phyloP scores from a whole-genome alignment of 2,888 invertebrate species.

The Argyresthia albistria region DNA sequence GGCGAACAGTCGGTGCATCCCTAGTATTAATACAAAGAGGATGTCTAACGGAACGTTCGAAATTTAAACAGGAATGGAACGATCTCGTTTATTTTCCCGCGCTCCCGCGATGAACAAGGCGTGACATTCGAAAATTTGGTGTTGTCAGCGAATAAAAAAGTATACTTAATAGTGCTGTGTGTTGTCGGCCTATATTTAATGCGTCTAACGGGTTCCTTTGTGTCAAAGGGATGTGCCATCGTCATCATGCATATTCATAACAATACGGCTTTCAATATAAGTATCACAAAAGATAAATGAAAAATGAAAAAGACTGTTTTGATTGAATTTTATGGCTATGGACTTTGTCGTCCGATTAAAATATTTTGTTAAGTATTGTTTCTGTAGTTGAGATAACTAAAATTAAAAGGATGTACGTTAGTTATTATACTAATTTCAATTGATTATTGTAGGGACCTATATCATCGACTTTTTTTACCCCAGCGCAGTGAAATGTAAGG shows the following conservation, averaged over 20 bases:
- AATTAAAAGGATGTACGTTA: background rate
- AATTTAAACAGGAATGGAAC: constrained; percentile 47
- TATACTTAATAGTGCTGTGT: constrained; percentile 43
- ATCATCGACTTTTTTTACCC: background rate
- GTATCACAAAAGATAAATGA: constrained; percentile 35
- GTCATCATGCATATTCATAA: constrained; percentile 35
- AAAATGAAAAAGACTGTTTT: constrained; percentile 35
- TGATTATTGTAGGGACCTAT: too few species aligned
- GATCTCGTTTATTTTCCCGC: constrained; percentile 56
- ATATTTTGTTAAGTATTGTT: constrained; percentile 5
- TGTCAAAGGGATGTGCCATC: constrained; percentile 37
- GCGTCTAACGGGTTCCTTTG: constrained; percentile 61
- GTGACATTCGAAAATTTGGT: constrained; percentile 65
- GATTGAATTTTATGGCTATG: constrained; percentile 14
- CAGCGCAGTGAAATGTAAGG: background rate
- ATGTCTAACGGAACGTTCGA: constrained; percentile 47
- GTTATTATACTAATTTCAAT: too few species aligned
- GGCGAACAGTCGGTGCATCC: too few species aligned
- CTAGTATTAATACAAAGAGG: constrained; percentile 22
- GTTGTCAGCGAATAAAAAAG: constrained; percentile 52
- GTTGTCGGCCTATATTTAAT: constrained; percentile 59
- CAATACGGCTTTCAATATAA: constrained; percentile 17
- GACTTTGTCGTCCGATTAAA: constrained; percentile 4
- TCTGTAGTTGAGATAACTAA: background rate
- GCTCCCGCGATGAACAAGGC: constrained; percentile 59